Conservation (phyloP, 2,888 invertebrate genomes). For the Chrysodeixis includens region DNA sequence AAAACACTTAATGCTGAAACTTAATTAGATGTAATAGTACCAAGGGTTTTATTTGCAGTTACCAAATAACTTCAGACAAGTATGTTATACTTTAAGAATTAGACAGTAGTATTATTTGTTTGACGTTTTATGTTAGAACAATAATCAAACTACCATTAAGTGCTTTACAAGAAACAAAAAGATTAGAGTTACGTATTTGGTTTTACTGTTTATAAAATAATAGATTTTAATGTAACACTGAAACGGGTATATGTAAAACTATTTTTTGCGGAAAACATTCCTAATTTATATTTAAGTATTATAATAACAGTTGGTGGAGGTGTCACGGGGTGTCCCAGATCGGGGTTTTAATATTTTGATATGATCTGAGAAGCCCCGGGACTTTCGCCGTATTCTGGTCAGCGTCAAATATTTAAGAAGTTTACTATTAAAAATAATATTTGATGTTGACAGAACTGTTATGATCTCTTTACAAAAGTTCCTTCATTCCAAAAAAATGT, state of each 20-base stretch:
- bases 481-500: slow-evolving; percentile 64
- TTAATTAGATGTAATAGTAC: background rate
- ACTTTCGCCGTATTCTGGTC: slow-evolving; percentile 54
- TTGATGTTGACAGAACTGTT: slow-evolving; percentile 60
- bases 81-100: background rate
- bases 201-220: slow-evolving; percentile 34
- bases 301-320: slow-evolving; percentile 43
- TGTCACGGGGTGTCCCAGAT: slow-evolving; percentile 46
- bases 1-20: slow-evolving; percentile 22
- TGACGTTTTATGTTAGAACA: background rate
- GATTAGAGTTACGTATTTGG: slow-evolving; percentile 15
- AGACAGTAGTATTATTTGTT: background rate
- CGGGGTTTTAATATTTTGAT: slow-evolving; percentile 55
- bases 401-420: slow-evolving; percentile 58
- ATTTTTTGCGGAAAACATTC: slow-evolving; percentile 57
- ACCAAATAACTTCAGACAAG: background rate
- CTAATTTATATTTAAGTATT: slow-evolving; percentile 39
- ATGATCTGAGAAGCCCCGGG: slow-evolving; percentile 43
- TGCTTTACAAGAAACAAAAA: slow-evolving; percentile 42
- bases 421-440: slow-evolving; percentile 59
- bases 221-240: slow-evolving; percentile 9
- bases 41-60: slow-evolving; percentile 1
- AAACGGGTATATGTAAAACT: slow-evolving; percentile 40
- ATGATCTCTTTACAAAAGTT: slow-evolving; percentile 66
- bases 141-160: slow-evolving; percentile 25